Evolutionary conservation across 2,888 invertebrate species (phyloP).

Genomic region (Dasypogon diadema): DNA sequence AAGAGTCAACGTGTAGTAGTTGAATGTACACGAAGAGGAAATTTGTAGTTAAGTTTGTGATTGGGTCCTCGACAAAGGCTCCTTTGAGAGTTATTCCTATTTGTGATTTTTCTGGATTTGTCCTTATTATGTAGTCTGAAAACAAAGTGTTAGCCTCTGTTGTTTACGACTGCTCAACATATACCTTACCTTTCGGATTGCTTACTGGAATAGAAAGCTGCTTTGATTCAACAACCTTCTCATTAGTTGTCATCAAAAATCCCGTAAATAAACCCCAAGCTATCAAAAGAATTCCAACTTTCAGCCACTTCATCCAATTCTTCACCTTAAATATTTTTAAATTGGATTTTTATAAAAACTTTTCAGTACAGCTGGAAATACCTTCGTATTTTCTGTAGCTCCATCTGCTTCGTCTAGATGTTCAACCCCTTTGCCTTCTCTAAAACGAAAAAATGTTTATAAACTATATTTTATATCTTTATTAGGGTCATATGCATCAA

Average conservation of each 20-base stretch:
- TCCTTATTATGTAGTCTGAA: constrained; percentile 58
- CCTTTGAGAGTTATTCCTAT: constrained; percentile 73
- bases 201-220: constrained; percentile 71
- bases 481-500: too few species aligned
- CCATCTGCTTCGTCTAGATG: constrained; percentile 33
- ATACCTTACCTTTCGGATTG: constrained; percentile 17
- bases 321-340: constrained; percentile 57
- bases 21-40: constrained; percentile 68
- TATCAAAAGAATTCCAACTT: constrained; percentile 71
- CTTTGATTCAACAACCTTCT: constrained; percentile 73
- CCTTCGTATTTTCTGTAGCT: constrained; percentile 23
- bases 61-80: constrained; percentile 72
- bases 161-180: not conserved
- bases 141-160: constrained; percentile 52
- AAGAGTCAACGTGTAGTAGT: not conserved
- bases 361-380: not conserved
- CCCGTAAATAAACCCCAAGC: constrained; percentile 79
- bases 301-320: constrained; percentile 65
- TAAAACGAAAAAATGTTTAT: too few species aligned
- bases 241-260: constrained; percentile 77
- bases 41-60: constrained; percentile 69
- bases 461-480: too few species aligned
- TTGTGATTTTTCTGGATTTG: constrained; percentile 66
- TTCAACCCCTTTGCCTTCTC: not conserved
- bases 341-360: not conserved